Conservation (phyloP, 2,888 invertebrate genomes). For the Neuroscelio doddi region DNA sequence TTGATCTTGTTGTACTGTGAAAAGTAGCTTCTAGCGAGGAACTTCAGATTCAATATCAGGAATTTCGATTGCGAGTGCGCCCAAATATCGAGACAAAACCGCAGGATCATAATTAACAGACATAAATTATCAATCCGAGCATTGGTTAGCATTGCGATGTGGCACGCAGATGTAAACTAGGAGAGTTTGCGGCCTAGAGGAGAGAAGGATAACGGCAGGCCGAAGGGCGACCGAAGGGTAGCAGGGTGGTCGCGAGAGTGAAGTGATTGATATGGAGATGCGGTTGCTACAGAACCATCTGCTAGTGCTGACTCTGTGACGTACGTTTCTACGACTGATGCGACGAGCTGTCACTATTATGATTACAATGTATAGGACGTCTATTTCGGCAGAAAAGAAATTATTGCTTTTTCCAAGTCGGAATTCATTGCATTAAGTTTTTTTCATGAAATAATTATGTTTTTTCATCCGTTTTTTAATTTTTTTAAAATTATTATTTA, state of each 20-base stretch:
- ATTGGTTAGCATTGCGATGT: conserved; percentile 64
- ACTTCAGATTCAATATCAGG: conserved; percentile 20
- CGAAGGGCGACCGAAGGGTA: conserved; percentile 57
- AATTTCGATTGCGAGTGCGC: conserved; percentile 50
- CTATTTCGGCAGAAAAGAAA: not conserved
- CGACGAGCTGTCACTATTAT: conserved; percentile 59
- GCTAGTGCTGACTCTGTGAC: conserved; percentile 70
- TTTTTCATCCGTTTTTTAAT: too few relatives aligned
- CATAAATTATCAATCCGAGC: conserved; percentile 71
- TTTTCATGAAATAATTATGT: too few relatives aligned
- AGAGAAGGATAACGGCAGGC: conserved; percentile 49
- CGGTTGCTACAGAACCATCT: conserved; percentile 66
- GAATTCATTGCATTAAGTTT: too few relatives aligned
- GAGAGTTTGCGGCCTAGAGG: conserved; percentile 46
- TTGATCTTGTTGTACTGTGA: too few relatives aligned
- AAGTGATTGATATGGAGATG: conserved; percentile 72
- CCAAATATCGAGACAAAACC: conserved; percentile 60
- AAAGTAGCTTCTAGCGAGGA: not conserved
- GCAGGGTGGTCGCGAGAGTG: conserved; percentile 58
- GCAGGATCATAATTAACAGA: conserved; percentile 69
- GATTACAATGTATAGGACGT: conserved; percentile 39
- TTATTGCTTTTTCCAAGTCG: not conserved
- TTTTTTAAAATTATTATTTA: too few relatives aligned
- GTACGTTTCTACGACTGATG: conserved; percentile 65
- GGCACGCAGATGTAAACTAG: conserved; percentile 52